These are phyloP conservation scores for Sipha flava DNA, from an alignment of 1,140 invertebrate species.

Conservation along the genomic window DNA sequence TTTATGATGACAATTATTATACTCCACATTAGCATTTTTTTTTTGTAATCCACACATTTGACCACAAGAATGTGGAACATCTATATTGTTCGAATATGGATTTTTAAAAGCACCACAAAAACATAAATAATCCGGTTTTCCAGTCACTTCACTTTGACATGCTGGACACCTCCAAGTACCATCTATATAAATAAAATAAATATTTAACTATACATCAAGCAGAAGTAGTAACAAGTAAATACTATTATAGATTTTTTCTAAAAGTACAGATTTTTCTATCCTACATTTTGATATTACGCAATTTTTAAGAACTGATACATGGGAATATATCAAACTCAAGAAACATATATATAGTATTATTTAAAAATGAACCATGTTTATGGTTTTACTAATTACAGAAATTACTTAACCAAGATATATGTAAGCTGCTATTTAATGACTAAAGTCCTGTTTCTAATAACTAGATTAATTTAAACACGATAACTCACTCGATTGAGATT, in stretches of 20 bases:
- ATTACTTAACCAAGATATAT: too few species aligned
- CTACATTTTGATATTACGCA: too few species aligned
- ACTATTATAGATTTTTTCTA: too few species aligned
- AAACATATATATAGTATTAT: not conserved
- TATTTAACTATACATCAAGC: too few species aligned
- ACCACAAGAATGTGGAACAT: slow-evolving; percentile 81
- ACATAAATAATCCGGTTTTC: slow-evolving; percentile 68
- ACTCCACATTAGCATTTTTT: slow-evolving; percentile 42
- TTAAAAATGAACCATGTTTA: too few species aligned
- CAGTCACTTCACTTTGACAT: slow-evolving; percentile 64
- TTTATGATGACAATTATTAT: slow-evolving; percentile 59
- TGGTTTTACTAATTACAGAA: too few species aligned
- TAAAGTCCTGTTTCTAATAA: too few species aligned
- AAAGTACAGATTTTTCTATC: too few species aligned
- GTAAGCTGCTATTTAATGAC: too few species aligned
- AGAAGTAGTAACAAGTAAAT: too few species aligned
- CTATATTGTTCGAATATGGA: slow-evolving; percentile 50
- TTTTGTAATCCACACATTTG: slow-evolving; percentile 64
- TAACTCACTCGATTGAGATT: slow-evolving; percentile 60
- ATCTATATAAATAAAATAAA: not conserved
- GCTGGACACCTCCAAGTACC: slow-evolving; percentile 81
- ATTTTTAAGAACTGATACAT: too few species aligned
- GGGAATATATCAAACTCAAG: too few species aligned
- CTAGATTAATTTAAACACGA: not conserved
- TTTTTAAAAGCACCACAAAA: slow-evolving; percentile 57